These are phyloP conservation scores for Agrochola litura DNA, from an alignment of 2,888 invertebrate genomes.

Conservation along the genomic window DNA sequence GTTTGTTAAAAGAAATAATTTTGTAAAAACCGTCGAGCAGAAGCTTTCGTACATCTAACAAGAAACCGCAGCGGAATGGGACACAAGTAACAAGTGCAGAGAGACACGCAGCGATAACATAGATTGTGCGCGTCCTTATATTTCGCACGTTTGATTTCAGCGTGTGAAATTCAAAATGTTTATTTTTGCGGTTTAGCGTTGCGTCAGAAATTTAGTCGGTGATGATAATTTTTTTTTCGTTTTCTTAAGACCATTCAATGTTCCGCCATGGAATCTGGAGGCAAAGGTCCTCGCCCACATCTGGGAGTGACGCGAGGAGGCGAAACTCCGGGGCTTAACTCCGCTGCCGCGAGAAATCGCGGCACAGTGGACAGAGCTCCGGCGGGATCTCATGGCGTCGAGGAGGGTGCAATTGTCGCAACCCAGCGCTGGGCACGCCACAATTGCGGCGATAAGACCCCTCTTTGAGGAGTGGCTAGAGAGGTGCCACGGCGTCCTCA, in stretches of 20 bases:
- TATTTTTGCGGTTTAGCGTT: not conserved
- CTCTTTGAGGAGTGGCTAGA: too few relatives aligned
- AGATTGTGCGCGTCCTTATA: constrained; percentile 21
- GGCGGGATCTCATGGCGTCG: too few relatives aligned
- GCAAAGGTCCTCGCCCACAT: too few relatives aligned
- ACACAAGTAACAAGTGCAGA: constrained; percentile 44
- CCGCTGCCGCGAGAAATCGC: too few relatives aligned
- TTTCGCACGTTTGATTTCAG: not conserved
- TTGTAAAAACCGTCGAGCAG: constrained; percentile 1
- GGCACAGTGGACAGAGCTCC: too few relatives aligned
- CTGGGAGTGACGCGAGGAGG: too few relatives aligned
- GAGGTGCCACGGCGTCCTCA: too few relatives aligned
- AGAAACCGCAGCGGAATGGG: constrained; percentile 32
- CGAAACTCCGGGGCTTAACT: too few relatives aligned
- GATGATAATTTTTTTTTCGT: not conserved
- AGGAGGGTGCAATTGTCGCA: too few relatives aligned
- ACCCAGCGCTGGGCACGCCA: too few relatives aligned
- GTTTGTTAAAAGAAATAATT: constrained; percentile 2
- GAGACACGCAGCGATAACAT: constrained; percentile 5
- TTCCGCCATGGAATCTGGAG: too few relatives aligned
- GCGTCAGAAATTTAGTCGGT: not conserved
- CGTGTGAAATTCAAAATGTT: not conserved
- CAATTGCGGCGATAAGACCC: too few relatives aligned
- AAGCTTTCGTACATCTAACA: constrained; percentile 6
- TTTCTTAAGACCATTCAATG: not conserved